A percentile compares a stretch with the other conserved stretches of the same genome.
Evolutionary conservation across 2,888 invertebrate genomes (phyloP).

Genomic region (Nezara viridula): DNA sequence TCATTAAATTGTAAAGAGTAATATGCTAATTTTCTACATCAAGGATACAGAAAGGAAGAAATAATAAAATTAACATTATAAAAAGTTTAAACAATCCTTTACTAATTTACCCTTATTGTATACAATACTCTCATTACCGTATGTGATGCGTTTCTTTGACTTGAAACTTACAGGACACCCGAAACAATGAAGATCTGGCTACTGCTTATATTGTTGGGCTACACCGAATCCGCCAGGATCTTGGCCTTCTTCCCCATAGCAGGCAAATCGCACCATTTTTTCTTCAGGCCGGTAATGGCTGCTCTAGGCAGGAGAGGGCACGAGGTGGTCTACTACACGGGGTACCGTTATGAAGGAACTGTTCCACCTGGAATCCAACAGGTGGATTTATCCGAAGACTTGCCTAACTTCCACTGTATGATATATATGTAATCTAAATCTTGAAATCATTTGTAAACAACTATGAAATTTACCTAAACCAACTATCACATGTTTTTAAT

Average conservation of each 20-base stretch:
- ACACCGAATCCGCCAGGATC: constrained; percentile 55
- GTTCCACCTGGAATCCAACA: not conserved
- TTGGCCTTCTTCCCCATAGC: constrained; percentile 65
- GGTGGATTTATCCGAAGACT: not conserved
- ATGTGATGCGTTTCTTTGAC: not conserved
- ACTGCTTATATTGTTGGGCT: not conserved
- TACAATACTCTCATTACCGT: no score
- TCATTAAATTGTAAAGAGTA: no score
- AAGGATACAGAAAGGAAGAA: no score
- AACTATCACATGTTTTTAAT: not conserved
- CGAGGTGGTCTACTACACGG: constrained; percentile 63
- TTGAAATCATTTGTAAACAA: not conserved
- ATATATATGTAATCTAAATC: not conserved
- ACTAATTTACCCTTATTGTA: no score
- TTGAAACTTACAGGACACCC: not conserved
- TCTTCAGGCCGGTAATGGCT: constrained; percentile 63
- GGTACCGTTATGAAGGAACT: not conserved
- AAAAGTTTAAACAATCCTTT: no score
- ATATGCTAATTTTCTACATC: no score
- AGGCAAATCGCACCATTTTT: constrained; percentile 65
- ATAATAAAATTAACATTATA: no score
- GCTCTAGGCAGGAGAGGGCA: constrained; percentile 66
- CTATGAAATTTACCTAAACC: not conserved
- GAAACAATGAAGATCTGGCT: not conserved
- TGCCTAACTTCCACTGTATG: not conserved